Conservation (phyloP, 2,113 vertebrate species). For the Thymallus thymallus region DNA sequence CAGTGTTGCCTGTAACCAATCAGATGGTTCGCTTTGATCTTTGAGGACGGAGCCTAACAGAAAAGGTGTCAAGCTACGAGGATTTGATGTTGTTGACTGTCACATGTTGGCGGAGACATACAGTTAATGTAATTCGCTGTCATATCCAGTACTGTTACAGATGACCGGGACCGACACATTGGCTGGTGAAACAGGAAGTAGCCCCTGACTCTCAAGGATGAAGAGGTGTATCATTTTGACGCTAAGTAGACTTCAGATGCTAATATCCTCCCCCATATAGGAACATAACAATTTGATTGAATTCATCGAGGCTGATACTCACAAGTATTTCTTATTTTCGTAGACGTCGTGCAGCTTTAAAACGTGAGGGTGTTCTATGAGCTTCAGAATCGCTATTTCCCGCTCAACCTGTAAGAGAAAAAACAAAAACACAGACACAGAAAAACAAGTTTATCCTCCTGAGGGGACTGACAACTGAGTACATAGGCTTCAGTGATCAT, state of each 20-base stretch:
- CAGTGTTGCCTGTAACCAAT: neutral
- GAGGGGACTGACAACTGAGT: no score
- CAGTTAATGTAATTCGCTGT: neutral
- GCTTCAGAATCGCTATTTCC: constrained; percentile 98
- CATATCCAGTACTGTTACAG: neutral
- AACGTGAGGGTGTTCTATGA: constrained; percentile 98
- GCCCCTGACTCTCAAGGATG: no score
- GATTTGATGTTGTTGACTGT: neutral
- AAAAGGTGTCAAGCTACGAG: neutral
- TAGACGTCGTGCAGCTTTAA: constrained; percentile 99
- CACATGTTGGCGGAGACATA: neutral
- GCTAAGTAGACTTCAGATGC: no score
- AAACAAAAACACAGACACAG: neutral
- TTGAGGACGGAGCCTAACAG: neutral
- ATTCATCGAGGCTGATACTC: constrained; percentile 79
- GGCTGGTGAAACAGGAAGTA: no score
- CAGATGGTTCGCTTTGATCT: neutral
- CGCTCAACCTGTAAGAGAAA: constrained; percentile 86
- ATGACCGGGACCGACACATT: no score
- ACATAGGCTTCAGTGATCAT: no score
- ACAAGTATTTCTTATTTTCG: constrained; percentile 99
- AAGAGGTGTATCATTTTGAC: no score
- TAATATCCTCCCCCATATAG: no score
- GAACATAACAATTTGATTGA: neutral
- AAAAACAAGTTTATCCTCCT: no score